Percentiles rank a stretch among this genome's conserved stretches.
Conservation (phyloP, 2,113 vertebrate genomes). For the Siniperca knerii region DNA sequence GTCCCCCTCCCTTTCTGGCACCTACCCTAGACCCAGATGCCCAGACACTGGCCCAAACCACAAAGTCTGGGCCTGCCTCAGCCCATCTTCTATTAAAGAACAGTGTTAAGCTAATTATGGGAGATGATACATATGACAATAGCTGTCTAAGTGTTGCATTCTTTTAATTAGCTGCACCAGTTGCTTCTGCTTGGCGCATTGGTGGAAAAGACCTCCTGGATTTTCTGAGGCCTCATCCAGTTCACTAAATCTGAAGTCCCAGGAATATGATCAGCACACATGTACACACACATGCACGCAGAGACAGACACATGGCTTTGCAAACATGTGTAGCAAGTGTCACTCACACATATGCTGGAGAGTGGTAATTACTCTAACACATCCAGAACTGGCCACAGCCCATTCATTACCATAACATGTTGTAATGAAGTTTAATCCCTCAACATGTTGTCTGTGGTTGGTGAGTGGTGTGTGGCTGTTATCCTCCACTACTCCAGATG, state of each 20-base stretch:
- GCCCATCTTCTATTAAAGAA: conserved; percentile 42
- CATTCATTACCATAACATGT: conserved; percentile 81
- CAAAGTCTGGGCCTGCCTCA: conserved; percentile 54
- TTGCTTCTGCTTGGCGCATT: conserved; percentile 51
- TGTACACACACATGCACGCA: neutral
- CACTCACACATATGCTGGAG: conserved; percentile 59
- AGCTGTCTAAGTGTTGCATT: conserved; percentile 57
- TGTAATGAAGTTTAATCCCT: conserved; percentile 80
- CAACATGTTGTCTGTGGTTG: conserved; percentile 80
- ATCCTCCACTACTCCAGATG: conserved; percentile 73
- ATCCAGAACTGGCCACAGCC: conserved; percentile 72
- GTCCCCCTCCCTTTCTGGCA: conserved; percentile 59
- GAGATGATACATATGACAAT: conserved; percentile 34
- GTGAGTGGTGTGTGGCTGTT: conserved; percentile 71
- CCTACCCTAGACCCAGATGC: conserved; percentile 49
- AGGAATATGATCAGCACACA: conserved; percentile 40
- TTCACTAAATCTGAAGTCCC: conserved; percentile 20
- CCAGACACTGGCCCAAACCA: conserved; percentile 68
- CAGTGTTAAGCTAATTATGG: conserved; percentile 49
- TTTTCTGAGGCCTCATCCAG: conserved; percentile 32
- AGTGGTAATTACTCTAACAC: conserved; percentile 74
- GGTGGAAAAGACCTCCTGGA: conserved; percentile 8
- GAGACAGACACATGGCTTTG: conserved; percentile 37
- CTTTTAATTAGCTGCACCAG: conserved; percentile 75
- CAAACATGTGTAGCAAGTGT: conserved; percentile 63